These are phyloP conservation scores for Podarcis siculus DNA, from an alignment of 2,797 vertebrate species.

Conservation along the genomic window DNA sequence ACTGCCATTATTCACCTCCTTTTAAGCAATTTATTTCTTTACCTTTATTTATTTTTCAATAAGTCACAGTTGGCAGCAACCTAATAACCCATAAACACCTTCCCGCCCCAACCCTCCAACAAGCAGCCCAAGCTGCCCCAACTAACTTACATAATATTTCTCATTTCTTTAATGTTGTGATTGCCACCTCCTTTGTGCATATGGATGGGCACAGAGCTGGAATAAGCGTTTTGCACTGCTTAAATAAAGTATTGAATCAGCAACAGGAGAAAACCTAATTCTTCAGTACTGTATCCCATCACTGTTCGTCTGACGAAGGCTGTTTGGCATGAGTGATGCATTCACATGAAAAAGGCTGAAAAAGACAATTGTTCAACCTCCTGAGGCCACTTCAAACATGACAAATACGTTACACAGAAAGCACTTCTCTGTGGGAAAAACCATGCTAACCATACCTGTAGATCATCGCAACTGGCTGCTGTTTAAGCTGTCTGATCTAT, in stretches of 20 bases:
- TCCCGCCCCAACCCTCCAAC: constrained; percentile 11
- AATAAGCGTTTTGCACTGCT: constrained; percentile 51
- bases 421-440: neutral
- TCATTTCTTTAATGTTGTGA: constrained; percentile 26
- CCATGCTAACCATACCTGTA: neutral
- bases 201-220: constrained; percentile 29
- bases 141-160: constrained; percentile 24
- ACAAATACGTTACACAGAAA: neutral
- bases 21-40: constrained; percentile 59
- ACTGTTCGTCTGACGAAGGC: constrained; percentile 17
- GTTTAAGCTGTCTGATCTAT: neutral
- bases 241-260: constrained; percentile 58
- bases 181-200: neutral
- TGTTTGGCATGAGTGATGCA: constrained; percentile 38
- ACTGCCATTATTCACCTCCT: constrained; percentile 59
- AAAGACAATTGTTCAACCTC: neutral
- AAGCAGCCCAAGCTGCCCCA: constrained; percentile 20
- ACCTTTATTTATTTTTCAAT: constrained; percentile 62
- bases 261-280: constrained; percentile 53
- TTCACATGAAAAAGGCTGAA: neutral
- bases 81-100: constrained; percentile 47
- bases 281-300: constrained; percentile 40
- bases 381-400: neutral
- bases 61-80: constrained; percentile 57
- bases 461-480: neutral